Evolutionary conservation across 2,888 invertebrate species (phyloP), one percentile per base, ranked within the genome.

Genomic region (Drosophila affinis): DNA sequence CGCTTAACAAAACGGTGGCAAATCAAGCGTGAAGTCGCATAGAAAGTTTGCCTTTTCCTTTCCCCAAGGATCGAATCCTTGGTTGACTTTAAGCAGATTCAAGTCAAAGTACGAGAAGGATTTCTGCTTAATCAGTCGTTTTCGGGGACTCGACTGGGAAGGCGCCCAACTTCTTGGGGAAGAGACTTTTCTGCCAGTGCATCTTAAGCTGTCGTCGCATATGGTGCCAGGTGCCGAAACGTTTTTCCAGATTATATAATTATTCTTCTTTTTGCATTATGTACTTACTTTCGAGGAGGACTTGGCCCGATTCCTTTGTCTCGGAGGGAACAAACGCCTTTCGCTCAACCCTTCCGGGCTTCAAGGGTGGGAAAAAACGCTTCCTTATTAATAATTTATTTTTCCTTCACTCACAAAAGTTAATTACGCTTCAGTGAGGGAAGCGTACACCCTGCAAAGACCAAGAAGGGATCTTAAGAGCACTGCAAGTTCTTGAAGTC

Each of bases 21-120:
- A 83, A 87, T 83, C 88, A 83, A 76, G 82, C 86, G 83, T 72
- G 53, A 87, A 85, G 80, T 85, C 76, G 59, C 86, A 73, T 52
- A 61, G 78, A 76, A 78, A 79, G 78, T 72, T 65, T 60, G 56
- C 49, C 29, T 39, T 39, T 39, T n/a, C 39, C 39, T 39, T 39
- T 39, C 2, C 39, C 39, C 39, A 39, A n/a, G 39, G 39, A 39
- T n/a, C 3, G 39, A 14, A 39, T n/a, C 6, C 14, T 27, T 5
- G 52, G 18, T 34, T 17, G 27, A 46, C 73, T 55, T 71, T 34
- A 63, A 57, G 48, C 27, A 17, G 7, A 49, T 55, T 72, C 34
- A 58, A 72, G 57, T 32, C 29, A 48, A 48, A n/a, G 47, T 29
- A 2, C 32, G 47, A 34, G 3, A 14, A 49, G 10, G n/a, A 10